phyloP scores from a whole-genome alignment of 2,888 invertebrate species.

The Gastrophysa polygoni region DNA sequence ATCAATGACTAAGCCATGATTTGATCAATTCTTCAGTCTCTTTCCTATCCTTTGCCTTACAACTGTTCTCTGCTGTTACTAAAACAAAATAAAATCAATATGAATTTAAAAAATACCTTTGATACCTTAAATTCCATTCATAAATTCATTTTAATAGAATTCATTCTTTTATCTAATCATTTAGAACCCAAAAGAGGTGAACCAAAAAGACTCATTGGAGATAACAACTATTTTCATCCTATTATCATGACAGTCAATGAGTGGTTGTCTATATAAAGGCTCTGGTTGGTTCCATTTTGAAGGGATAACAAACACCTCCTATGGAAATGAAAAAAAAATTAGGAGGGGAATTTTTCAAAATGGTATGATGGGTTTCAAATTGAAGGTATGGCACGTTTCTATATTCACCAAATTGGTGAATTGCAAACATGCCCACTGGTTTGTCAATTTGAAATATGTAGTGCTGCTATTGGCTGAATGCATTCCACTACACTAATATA shows the following conservation, averaged over 20 bases:
- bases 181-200: not conserved
- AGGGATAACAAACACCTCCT: not conserved
- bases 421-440: not conserved
- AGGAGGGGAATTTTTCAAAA: not conserved
- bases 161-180: no score
- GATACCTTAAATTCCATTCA: not conserved
- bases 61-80: constrained; percentile 13
- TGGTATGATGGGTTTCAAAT: not conserved
- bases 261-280: no score
- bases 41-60: constrained; percentile 5
- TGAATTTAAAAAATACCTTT: not conserved
- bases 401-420: not conserved
- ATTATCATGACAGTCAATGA: no score
- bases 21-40: constrained; percentile 9
- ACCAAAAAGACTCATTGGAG: no score
- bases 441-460: constrained; percentile 1
- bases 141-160: not conserved
- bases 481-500: not conserved
- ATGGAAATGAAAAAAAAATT: not conserved
- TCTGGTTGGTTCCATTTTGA: not conserved
- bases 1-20: constrained; percentile 13
- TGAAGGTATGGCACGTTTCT: constrained; percentile 8
- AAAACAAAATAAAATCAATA: constrained; percentile 13
- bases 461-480: not conserved
- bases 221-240: no score